Evolutionary conservation across 2,888 invertebrate genomes (phyloP).

Genomic region (Antheraea assamensis): DNA sequence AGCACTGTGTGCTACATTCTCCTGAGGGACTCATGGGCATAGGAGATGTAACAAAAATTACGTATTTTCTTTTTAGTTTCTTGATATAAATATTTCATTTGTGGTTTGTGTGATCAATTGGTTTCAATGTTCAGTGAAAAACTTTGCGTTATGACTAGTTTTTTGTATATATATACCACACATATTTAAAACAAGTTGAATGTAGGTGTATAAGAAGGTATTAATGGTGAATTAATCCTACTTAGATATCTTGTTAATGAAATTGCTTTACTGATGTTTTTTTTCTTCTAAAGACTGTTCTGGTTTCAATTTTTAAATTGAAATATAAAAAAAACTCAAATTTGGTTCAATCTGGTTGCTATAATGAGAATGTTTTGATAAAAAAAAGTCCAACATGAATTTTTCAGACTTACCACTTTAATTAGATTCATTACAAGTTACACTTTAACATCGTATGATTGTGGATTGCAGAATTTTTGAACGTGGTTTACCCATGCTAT

Average conservation of each 20-base stretch:
- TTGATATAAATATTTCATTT: neutral
- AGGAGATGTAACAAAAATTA: neutral
- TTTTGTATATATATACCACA: neutral
- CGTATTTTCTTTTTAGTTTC: neutral
- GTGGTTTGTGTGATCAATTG: neutral
- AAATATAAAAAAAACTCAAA: too few species aligned
- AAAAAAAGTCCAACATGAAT: neutral
- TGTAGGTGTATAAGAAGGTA: too few species aligned
- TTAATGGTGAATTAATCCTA: too few species aligned
- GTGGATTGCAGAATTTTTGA: neutral
- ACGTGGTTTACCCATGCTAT: neutral
- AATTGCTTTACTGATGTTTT: too few species aligned
- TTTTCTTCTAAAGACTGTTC: too few species aligned
- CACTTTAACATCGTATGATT: neutral
- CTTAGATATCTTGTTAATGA: too few species aligned
- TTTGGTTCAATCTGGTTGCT: too few species aligned
- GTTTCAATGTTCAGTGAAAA: neutral
- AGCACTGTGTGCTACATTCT: neutral
- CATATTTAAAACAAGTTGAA: too few species aligned
- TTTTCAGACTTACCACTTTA: neutral
- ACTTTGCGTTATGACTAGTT: neutral
- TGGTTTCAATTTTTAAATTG: too few species aligned
- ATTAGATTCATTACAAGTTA: neutral
- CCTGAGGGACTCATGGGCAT: neutral
- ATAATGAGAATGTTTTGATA: neutral